Evolutionary conservation across 2,113 vertebrate species (phyloP).

Genomic region (Talpa occidentalis): DNA sequence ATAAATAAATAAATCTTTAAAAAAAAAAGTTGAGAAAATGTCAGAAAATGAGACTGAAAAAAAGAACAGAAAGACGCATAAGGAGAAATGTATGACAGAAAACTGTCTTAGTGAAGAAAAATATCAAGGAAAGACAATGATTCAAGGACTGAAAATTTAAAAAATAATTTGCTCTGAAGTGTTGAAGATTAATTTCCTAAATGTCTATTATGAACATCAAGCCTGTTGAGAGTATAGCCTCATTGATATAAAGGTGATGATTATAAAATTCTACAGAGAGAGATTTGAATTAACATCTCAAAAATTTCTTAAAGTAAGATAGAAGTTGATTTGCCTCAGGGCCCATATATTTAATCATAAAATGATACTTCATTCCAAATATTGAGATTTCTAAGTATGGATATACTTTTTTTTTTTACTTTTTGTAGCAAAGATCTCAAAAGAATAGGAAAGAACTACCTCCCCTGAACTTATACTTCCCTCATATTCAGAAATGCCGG

Average conservation of each 20-base stretch:
- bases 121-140: too few relatives aligned
- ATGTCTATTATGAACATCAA: neutral
- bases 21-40: too few relatives aligned
- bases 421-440: neutral
- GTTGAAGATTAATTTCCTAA: neutral
- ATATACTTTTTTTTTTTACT: neutral
- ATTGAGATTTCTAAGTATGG: neutral
- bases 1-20: too few relatives aligned
- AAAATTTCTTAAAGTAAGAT: constrained; percentile 3
- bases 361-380: neutral
- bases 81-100: too few relatives aligned
- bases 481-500: neutral
- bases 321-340: neutral
- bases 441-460: neutral
- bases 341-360: neutral
- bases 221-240: neutral
- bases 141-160: too few relatives aligned
- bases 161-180: too few relatives aligned
- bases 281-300: neutral
- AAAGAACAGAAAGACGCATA: too few relatives aligned
- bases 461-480: neutral
- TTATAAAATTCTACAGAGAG: neutral
- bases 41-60: too few relatives aligned
- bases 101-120: too few relatives aligned
- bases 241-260: neutral